Evolutionary conservation across 2,797 vertebrate species (phyloP).

Genomic region (Pantherophis alleghaniensis): DNA sequence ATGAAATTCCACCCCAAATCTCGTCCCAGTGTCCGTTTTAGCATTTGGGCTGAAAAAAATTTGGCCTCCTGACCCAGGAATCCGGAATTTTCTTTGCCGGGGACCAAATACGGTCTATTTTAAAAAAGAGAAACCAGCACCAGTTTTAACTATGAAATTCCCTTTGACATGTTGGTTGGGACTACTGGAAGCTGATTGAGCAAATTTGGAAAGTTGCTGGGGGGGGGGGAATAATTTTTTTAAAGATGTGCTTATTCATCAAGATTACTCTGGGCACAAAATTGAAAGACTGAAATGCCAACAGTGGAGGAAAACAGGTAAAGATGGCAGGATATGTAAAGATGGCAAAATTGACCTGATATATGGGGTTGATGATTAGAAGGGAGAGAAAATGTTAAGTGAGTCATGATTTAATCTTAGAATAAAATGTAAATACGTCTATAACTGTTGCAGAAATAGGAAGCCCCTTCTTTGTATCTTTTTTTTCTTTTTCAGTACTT

Average conservation of each 20-base stretch:
- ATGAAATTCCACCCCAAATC: not conserved
- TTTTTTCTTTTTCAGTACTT: not conserved
- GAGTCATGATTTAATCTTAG: too few species aligned
- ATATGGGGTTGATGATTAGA: too few species aligned
- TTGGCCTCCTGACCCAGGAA: not conserved
- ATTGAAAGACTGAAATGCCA: too few species aligned
- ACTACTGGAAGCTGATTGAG: not conserved
- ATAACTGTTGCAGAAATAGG: not conserved
- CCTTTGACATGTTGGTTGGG: not conserved
- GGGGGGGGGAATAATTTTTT: accelerated
- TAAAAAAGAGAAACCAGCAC: too few species aligned
- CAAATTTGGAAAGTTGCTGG: not conserved
- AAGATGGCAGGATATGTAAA: not conserved
- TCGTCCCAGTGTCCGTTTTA: not conserved
- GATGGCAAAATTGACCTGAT: not conserved
- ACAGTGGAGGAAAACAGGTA: too few species aligned
- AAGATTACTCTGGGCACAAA: too few species aligned
- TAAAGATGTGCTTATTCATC: not conserved
- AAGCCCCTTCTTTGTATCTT: not conserved
- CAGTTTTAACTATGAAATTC: too few species aligned
- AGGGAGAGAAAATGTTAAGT: too few species aligned
- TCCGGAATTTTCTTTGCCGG: too few species aligned
- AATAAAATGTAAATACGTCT: too few species aligned
- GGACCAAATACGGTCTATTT: too few species aligned
- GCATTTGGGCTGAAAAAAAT: not conserved